A percentile compares a stretch with the other conserved stretches of the same genome.
Evolutionary conservation across 2,797 vertebrate genomes (phyloP).

Genomic region (Tinamus major): DNA sequence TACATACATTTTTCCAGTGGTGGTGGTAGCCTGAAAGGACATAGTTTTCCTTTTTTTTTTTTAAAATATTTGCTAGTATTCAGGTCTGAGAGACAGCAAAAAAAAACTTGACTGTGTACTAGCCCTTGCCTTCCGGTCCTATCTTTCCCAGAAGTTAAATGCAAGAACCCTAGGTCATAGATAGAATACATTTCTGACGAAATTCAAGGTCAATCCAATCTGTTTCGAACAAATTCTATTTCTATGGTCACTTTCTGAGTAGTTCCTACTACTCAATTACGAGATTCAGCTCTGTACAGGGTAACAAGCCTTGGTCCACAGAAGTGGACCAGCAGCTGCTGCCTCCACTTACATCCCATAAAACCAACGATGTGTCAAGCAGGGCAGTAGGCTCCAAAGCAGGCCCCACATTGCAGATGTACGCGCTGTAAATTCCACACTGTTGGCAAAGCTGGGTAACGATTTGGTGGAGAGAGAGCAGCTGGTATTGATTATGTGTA

Average conservation of each 20-base stretch:
- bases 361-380: not conserved
- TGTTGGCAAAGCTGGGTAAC: fast-evolving
- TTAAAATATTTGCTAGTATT: not conserved
- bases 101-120: not conserved
- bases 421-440: not conserved
- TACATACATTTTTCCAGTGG: not conserved
- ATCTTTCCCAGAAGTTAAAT: not conserved
- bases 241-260: not conserved
- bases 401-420: not conserved
- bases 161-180: not conserved
- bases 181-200: not conserved
- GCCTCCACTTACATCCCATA: not conserved
- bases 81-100: not conserved
- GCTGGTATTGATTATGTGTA: fast-evolving
- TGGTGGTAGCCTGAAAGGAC: not conserved
- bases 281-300: not conserved
- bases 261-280: not conserved
- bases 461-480: not conserved
- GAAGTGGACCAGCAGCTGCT: not conserved
- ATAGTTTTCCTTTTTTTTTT: not conserved
- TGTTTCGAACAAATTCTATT: not conserved
- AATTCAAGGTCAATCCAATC: not conserved
- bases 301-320: not conserved
- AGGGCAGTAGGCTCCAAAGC: not conserved
- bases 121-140: not conserved